A percentile compares a stretch with the other conserved stretches of the same genome.
Evolutionary conservation across 2,797 vertebrate species (phyloP).

Genomic region (Gymnocypris eckloni): DNA sequence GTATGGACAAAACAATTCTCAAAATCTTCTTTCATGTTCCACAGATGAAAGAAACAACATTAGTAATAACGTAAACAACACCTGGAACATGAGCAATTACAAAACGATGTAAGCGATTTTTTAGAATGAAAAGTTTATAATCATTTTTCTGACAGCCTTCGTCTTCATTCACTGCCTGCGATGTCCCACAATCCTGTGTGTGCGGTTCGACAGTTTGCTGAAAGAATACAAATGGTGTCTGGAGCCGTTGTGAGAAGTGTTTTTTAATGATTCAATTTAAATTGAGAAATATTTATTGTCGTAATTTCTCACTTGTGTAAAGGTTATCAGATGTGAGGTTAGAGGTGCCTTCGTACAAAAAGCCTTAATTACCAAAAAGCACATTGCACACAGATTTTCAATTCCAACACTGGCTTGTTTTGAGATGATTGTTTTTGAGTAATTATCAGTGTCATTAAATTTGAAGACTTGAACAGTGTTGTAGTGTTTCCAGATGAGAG

Average conservation of each 20-base stretch:
- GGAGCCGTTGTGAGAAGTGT: neutral
- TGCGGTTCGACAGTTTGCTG: neutral
- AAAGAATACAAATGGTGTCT: neutral
- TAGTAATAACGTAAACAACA: neutral
- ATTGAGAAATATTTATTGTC: neutral
- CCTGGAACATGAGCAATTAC: neutral
- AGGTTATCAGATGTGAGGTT: neutral
- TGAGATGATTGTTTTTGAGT: slow-evolving; percentile 2
- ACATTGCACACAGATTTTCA: slow-evolving; percentile 18
- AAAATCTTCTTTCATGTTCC: neutral
- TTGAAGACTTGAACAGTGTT: slow-evolving; percentile 17
- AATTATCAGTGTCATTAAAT: slow-evolving; percentile 12
- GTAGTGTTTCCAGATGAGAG: slow-evolving; percentile 53
- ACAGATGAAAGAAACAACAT: neutral
- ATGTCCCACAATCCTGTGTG: neutral
- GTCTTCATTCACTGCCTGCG: no score
- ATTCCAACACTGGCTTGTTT: neutral
- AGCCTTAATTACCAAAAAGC: neutral
- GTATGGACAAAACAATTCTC: neutral
- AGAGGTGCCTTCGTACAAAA: neutral
- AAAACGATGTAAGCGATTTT: neutral
- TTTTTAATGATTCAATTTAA: neutral
- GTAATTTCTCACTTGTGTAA: neutral
- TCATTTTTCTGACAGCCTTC: neutral
- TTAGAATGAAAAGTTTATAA: neutral